A percentile compares a stretch with the other conserved stretches of the same genome.
Conservation (phyloP, 2,888 invertebrate species). For the Patella ulyssiponensis region DNA sequence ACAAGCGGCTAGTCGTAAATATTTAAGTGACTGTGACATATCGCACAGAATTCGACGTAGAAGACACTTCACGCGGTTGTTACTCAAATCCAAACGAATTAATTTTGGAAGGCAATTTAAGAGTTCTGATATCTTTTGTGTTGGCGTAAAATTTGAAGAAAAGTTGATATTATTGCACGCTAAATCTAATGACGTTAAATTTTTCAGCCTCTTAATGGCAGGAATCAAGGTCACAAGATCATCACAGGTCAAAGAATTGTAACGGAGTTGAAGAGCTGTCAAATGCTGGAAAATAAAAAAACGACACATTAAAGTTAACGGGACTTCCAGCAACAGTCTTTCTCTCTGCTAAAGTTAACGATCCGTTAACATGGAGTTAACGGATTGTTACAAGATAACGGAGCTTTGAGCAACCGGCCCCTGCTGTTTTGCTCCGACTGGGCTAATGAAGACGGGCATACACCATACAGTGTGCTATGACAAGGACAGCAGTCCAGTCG, state of each 20-base stretch:
- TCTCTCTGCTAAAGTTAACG: too few relatives aligned
- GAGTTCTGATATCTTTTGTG: conserved; percentile 45
- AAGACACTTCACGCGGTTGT: conserved; percentile 60
- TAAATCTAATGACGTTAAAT: conserved; percentile 64
- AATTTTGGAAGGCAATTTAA: conserved; percentile 51
- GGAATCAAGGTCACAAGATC: conserved; percentile 59
- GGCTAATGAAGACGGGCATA: too few relatives aligned
- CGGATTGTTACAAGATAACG: too few relatives aligned
- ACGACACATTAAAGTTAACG: too few relatives aligned
- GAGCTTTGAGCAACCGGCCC: too few relatives aligned
- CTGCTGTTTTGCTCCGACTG: too few relatives aligned
- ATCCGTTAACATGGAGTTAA: too few relatives aligned
- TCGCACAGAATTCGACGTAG: conserved; percentile 50
- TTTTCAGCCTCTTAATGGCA: conserved; percentile 50
- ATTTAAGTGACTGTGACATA: conserved; percentile 53
- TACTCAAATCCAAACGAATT: conserved; percentile 64
- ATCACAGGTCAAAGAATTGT: conserved; percentile 60
- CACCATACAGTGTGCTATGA: too few relatives aligned
- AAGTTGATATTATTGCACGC: conserved; percentile 65
- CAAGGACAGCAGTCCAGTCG: too few relatives aligned
- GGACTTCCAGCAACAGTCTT: too few relatives aligned
- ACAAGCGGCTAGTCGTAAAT: conserved; percentile 62
- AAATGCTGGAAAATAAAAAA: conserved; percentile 53
- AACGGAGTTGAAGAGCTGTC: conserved; percentile 62
- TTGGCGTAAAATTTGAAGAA: conserved; percentile 47